These are phyloP conservation scores for Antigone vipio DNA, from an alignment of 2,113 vertebrate species.

Conservation along the genomic window DNA sequence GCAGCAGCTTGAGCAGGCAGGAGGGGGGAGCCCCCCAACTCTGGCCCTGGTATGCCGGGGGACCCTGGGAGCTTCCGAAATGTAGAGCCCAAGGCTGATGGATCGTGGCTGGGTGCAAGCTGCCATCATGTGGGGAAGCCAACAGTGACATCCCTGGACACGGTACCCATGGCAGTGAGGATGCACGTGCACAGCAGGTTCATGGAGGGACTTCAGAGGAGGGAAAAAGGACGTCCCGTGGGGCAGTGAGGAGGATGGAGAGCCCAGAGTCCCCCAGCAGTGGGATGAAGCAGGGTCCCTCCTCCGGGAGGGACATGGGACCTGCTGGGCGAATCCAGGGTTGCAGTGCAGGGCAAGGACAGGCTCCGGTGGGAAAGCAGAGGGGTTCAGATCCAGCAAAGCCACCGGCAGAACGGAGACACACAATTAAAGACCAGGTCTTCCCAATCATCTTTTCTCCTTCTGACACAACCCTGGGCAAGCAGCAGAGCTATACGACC, in stretches of 20 bases:
- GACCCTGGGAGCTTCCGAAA: not conserved
- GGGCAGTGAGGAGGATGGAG: not conserved
- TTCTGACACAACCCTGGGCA: not conserved
- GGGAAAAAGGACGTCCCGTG: not conserved
- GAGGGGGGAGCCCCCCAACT: rapidly evolving
- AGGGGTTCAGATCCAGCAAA: not conserved
- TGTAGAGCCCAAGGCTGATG: rapidly evolving
- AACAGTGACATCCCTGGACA: not conserved
- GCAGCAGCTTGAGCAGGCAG: not conserved
- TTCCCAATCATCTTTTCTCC: not conserved
- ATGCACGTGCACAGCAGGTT: rapidly evolving
- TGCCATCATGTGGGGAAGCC: not conserved
- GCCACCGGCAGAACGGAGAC: not conserved
- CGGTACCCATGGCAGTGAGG: rapidly evolving
- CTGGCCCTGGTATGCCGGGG: not conserved
- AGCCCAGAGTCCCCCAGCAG: not conserved
- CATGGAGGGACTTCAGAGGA: not conserved
- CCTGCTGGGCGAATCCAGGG: not conserved
- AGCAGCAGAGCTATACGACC: not conserved
- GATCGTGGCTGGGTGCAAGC: not conserved
- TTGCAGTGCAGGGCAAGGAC: not conserved
- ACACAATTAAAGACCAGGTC: not conserved
- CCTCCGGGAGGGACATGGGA: not conserved
- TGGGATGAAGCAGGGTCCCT: not conserved
- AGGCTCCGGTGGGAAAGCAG: not conserved